Percentiles rank a stretch among this genome's conserved stretches.
These are phyloP conservation scores for Brachionus rotundiformis DNA, from an alignment of 1,140 invertebrate genomes.

Conservation along the genomic window DNA sequence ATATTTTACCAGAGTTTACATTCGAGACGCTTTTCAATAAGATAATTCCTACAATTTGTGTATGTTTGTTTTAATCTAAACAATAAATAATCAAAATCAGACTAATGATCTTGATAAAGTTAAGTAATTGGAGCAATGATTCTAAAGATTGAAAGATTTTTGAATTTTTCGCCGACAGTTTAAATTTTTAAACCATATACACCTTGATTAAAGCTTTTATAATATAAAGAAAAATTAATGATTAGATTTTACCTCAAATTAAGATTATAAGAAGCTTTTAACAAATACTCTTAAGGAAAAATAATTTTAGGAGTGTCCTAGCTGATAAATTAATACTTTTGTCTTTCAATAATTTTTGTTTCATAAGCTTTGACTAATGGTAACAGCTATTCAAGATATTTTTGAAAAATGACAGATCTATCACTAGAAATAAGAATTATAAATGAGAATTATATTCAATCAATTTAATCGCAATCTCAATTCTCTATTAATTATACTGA, in stretches of 20 bases:
- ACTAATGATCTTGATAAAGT: neutral
- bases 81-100: neutral
- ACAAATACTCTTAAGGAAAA: too few species aligned
- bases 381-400: neutral
- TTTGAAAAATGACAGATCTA: neutral
- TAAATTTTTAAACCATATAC: neutral
- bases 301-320: too few species aligned
- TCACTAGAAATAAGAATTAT: neutral
- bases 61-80: constrained; percentile 2
- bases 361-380: neutral
- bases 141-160: neutral
- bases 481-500: neutral
- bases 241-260: too few species aligned
- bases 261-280: too few species aligned
- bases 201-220: neutral
- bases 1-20: neutral
- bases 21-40: constrained; percentile 1
- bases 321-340: too few species aligned
- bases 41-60: neutral
- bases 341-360: too few species aligned
- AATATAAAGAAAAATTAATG: too few species aligned
- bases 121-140: neutral
- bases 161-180: neutral
- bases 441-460: neutral
- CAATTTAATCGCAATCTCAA: neutral